Conservation (phyloP, 2,113 vertebrate species). For the Alethe diademata region DNA sequence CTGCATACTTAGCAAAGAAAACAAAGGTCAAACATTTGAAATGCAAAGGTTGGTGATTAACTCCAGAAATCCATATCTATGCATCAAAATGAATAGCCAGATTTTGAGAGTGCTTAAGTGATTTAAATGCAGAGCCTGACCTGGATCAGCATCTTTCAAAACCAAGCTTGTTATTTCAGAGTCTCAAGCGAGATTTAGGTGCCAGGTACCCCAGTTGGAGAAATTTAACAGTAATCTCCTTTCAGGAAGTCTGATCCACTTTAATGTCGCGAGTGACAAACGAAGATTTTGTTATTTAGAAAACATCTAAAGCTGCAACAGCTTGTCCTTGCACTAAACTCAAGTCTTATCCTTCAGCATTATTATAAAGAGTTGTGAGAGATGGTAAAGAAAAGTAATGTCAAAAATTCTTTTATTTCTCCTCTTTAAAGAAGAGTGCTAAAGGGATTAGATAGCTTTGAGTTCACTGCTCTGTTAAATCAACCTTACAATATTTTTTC, state of each 20-base stretch:
- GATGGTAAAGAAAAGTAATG: background rate
- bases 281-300: background rate
- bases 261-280: accelerated
- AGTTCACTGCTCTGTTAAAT: slow-evolving; percentile 60
- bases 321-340: background rate
- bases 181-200: slow-evolving; percentile 38
- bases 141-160: slow-evolving; percentile 54
- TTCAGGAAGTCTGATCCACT: background rate
- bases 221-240: slow-evolving; percentile 48
- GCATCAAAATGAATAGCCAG: slow-evolving; percentile 36
- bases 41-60: slow-evolving; percentile 25
- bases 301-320: background rate
- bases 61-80: slow-evolving; percentile 51
- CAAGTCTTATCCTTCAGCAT: background rate
- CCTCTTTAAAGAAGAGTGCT: slow-evolving; percentile 6
- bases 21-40: slow-evolving; percentile 43
- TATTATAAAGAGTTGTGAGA: background rate
- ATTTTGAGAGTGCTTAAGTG: slow-evolving; percentile 33
- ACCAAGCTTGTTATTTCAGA: slow-evolving; percentile 35
- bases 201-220: slow-evolving; percentile 39
- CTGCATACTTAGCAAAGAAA: slow-evolving; percentile 29
- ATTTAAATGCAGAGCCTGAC: slow-evolving; percentile 34
- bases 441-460: slow-evolving; percentile 39
- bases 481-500: slow-evolving; percentile 59
- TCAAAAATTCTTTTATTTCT: slow-evolving; percentile 29